These are phyloP conservation scores for Synanthedon formicaeformis DNA, from an alignment of 2,888 invertebrate species.

Conservation along the genomic window DNA sequence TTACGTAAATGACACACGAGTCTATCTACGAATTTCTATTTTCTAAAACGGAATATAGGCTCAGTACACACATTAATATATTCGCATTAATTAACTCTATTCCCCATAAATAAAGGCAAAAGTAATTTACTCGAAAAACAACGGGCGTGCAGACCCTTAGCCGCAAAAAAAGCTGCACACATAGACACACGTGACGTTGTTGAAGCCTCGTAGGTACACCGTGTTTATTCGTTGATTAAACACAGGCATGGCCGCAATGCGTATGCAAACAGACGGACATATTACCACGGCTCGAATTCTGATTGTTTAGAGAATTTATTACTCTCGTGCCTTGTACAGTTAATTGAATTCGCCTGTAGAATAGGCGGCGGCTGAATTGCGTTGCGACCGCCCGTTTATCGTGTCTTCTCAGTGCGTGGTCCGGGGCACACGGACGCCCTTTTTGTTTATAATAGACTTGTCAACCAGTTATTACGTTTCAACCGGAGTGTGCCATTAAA, in stretches of 20 bases:
- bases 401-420: constrained; percentile 43
- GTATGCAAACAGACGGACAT: constrained; percentile 66
- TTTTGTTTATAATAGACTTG: neutral
- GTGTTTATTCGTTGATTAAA: constrained; percentile 67
- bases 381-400: constrained; percentile 47
- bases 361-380: constrained; percentile 59
- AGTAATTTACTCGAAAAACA: constrained; percentile 43
- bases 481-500: too few species aligned
- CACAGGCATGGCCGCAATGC: constrained; percentile 61
- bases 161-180: constrained; percentile 19
- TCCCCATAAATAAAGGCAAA: constrained; percentile 35
- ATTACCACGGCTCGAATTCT: constrained; percentile 69
- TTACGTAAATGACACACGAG: too few species aligned
- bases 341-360: constrained; percentile 69
- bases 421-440: constrained; percentile 1
- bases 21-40: too few species aligned
- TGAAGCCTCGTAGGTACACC: constrained; percentile 39
- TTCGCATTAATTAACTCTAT: constrained; percentile 43
- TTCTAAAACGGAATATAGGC: neutral
- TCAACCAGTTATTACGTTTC: neutral
- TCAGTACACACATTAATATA: constrained; percentile 4
- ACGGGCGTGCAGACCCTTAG: constrained; percentile 45
- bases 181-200: constrained; percentile 40
- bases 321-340: constrained; percentile 67
- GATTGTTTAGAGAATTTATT: constrained; percentile 72